Conservation (phyloP, 2,888 invertebrate species). For the Gryllus longicercus region DNA sequence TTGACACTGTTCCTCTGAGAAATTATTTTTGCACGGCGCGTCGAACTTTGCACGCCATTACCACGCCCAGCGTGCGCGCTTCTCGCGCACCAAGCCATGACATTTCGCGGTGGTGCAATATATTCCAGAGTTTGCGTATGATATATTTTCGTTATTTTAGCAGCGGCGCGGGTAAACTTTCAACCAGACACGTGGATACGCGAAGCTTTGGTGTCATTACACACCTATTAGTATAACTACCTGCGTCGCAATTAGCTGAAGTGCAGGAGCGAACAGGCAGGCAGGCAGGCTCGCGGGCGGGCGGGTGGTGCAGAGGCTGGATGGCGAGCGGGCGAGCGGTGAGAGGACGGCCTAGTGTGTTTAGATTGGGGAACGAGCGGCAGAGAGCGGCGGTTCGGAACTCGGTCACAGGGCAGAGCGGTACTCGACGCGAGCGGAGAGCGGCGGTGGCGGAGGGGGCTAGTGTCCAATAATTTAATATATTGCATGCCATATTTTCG, state of each 20-base stretch:
- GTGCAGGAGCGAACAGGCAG: background rate
- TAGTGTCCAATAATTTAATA: slow-evolving; percentile 17
- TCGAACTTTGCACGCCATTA: no score
- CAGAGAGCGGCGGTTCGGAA: background rate
- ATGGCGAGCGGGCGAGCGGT: background rate
- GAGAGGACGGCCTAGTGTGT: background rate
- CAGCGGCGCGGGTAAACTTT: background rate
- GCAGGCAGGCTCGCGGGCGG: background rate
- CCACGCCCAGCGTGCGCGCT: no score
- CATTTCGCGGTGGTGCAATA: background rate
- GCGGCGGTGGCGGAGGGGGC: background rate
- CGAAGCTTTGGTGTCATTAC: slow-evolving; percentile 10
- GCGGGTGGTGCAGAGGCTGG: background rate
- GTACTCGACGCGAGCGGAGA: background rate
- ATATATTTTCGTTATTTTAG: slow-evolving; percentile 17
- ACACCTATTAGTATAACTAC: slow-evolving; percentile 17
- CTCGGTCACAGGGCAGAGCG: background rate
- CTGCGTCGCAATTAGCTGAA: slow-evolving; percentile 2
- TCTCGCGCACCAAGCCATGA: background rate
- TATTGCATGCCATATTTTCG: background rate
- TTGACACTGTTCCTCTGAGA: no score
- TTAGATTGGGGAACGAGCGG: background rate
- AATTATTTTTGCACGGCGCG: no score
- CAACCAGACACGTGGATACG: slow-evolving; percentile 1
- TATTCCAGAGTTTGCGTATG: background rate